Evolutionary conservation across 2,113 vertebrate genomes (phyloP).

Genomic region (Anhinga rufa): DNA sequence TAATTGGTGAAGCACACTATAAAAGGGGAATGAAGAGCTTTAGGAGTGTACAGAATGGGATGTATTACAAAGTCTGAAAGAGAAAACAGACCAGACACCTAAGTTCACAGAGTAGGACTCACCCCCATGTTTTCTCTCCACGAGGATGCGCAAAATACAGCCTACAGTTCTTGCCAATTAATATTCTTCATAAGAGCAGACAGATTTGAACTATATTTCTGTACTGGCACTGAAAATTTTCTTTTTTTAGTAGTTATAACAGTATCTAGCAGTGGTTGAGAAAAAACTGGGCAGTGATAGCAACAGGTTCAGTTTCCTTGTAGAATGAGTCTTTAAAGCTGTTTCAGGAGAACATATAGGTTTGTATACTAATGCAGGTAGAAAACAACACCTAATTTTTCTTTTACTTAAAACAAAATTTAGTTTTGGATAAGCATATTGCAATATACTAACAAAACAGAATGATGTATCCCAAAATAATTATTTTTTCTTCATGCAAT

Average conservation of each 20-base stretch:
- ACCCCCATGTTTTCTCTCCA: not conserved
- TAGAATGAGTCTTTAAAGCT: not conserved
- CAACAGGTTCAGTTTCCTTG: not conserved
- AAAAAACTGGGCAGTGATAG: not conserved
- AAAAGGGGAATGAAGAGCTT: not conserved
- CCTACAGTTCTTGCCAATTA: not conserved
- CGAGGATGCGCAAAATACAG: not conserved
- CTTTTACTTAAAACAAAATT: not conserved
- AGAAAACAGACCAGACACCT: not conserved
- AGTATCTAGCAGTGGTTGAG: not conserved
- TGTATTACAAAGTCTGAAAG: not conserved
- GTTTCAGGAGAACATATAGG: not conserved
- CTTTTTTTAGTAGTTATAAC: not conserved
- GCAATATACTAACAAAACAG: not conserved
- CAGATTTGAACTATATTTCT: not conserved
- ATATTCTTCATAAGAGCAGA: not conserved
- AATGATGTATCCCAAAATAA: not conserved
- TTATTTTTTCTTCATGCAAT: not conserved
- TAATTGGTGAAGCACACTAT: not conserved
- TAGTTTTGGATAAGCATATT: not conserved
- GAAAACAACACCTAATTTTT: not conserved
- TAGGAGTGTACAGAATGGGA: not conserved
- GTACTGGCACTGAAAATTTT: not conserved
- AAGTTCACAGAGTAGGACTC: not conserved
- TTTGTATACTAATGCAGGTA: not conserved